These are phyloP conservation scores for Climacteris rufus DNA, from an alignment of 2,113 vertebrate species.

Conservation along the genomic window DNA sequence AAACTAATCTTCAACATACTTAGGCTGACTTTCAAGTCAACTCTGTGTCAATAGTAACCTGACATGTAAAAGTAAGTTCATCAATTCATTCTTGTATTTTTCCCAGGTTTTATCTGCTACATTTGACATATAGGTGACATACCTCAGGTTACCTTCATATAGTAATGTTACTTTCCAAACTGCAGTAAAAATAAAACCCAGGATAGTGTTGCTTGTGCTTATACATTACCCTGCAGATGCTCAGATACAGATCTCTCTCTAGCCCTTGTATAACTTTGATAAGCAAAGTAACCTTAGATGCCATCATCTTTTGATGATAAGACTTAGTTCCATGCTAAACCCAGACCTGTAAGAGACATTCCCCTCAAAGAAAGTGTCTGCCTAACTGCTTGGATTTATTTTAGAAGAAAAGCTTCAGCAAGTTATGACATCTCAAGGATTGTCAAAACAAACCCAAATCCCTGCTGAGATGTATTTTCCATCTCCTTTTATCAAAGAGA, in stretches of 20 bases:
- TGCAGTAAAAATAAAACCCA: background rate
- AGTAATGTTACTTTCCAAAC: background rate
- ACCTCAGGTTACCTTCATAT: background rate
- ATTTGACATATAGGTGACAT: background rate
- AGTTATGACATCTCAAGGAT: background rate
- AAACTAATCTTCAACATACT: background rate
- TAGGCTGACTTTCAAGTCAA: background rate
- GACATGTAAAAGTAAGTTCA: background rate
- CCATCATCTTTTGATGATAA: background rate
- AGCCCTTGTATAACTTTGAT: background rate
- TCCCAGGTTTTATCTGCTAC: background rate
- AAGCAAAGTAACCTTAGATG: background rate
- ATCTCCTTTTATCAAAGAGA: background rate
- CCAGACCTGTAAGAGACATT: background rate
- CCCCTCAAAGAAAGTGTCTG: background rate
- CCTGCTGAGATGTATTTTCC: background rate
- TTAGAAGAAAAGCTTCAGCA: background rate
- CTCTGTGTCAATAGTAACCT: background rate
- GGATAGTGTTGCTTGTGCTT: background rate
- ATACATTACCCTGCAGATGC: background rate
- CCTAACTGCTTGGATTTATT: background rate
- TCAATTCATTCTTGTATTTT: background rate
- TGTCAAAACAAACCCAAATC: slow-evolving; percentile 3
- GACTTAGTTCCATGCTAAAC: background rate
- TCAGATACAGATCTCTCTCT: background rate